Base-by-base conservation (phyloP, 92 coral and sea anemone genomes). In the Porites rus region DNA sequence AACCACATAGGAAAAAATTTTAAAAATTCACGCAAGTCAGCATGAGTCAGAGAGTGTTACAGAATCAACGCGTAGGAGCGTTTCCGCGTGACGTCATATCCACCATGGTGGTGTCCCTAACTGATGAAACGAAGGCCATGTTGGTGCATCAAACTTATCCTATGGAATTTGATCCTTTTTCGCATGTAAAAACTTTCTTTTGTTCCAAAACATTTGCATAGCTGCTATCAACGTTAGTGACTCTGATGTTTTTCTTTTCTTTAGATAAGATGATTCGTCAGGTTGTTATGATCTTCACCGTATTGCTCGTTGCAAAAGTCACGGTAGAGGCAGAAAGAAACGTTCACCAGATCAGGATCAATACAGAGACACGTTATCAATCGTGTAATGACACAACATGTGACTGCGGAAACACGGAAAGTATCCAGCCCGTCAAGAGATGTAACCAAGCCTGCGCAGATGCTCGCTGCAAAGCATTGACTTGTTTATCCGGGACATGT, bases 401-500 rank as follows among this genome's bases (percentile, higher is more conserved):
- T 74, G 86, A 81, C 8, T 95, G 98, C 74, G 51, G 70, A 50
- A 18, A 25, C 10, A 59, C 70, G 16, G 74, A 59, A 63, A 76
- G 85, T 58, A 79, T 68, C 87, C 77, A 76, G 53, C 72, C 75
- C 54, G 62, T 68, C 86, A 61, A 52, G 13, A 80, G 78, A 10
- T 94, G 98, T 70, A 78, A 88, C 38, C 98, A 94, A 51, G 79
- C 81, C 84, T 93, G 94, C 63, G 71, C 80, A 5, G 72, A 70
- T 67, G 63, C 60, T 46, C 61, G 84, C 0, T 95, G 98, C 63
- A 77, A 85, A 63, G 76, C 54, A 67, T 86, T 95, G 8, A 81
- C 79, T 9, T 95, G 98, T 66, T 86, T 93, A 81, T 75, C 94
- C 24, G 90, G 82, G 79, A 86, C 79, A 31, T 95, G 98, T 61